Evolutionary conservation across 2,888 invertebrate species (phyloP), one percentile per base, ranked within the genome.

Genomic region (Axea sp.): DNA sequence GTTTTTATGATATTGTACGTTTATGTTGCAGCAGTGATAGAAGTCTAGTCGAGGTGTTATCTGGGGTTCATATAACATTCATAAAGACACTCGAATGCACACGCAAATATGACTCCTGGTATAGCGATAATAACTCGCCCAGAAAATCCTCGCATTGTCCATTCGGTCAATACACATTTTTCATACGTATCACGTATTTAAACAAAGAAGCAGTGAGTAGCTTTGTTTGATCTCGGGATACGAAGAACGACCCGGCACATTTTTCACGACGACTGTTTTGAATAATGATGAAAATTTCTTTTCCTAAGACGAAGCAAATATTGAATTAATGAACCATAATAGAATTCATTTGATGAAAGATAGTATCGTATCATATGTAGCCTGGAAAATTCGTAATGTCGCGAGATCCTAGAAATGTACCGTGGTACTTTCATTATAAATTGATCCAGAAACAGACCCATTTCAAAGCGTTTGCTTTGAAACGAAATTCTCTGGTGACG

Each of bases 401-500:
- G 12, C 19, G 19, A 11, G 47, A 15, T 12, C 7, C 22, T 37
- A 11, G 9, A 49, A 47, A 30, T 37, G 15, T 39, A 14, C 45
- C 31, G 30, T 35, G 41, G 26, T 15, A 15, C 59, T 45, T 55
- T 67, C 60, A 73, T 73, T 15, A 73, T 65, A 55, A 60, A 73
- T 73, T 60, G 55, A 67, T 60, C 31, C 26, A 26, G 60, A 60
- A 73, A 60, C 37, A 26, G 73, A 73, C 17, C 47, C 37, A 33
- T 37, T 43, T 60, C 41, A 31, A 49, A 59, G 49, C 43, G 30
- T 55, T 65, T 31, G 60, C 55, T 45, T 65, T 64, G 35, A 47
- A 64, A 62, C 53, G 64, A 62, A 64, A 75, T 59, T 68, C 72
- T 53, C 64, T 14, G 33, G 64, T 41, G 62, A 57, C 59, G 53